phyloP scores from a whole-genome alignment of 2,888 invertebrate species.

The Meloe dianella region DNA sequence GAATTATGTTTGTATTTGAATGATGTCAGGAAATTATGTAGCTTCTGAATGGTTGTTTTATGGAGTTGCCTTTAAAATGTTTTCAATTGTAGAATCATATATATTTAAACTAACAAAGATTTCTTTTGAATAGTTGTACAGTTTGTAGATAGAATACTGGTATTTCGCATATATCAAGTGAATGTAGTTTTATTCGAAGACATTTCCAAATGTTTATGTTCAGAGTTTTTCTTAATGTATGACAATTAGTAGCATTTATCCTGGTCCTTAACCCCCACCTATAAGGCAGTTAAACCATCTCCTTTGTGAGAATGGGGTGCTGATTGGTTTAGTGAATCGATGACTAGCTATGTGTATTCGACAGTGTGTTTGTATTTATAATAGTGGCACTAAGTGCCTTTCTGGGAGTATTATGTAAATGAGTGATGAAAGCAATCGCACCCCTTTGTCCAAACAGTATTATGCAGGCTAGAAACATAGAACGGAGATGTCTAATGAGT shows the following conservation, averaged over 20 bases:
- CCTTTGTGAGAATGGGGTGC: conserved; percentile 22
- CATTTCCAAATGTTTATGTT: conserved; percentile 29
- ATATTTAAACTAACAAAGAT: conserved; percentile 44
- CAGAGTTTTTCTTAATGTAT: conserved; percentile 17
- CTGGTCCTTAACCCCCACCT: conserved; percentile 13
- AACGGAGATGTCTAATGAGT: conserved; percentile 56
- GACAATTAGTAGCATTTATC: conserved; percentile 17
- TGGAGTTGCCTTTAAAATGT: conserved; percentile 43
- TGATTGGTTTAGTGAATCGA: conserved; percentile 46
- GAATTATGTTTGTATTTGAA: neutral
- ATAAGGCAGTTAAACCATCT: neutral
- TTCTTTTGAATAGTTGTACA: conserved; percentile 40
- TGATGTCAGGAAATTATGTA: conserved; percentile 27
- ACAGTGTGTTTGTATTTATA: conserved; percentile 51
- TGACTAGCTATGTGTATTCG: conserved; percentile 42
- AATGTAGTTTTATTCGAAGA: conserved; percentile 32
- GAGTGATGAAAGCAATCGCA: conserved; percentile 52
- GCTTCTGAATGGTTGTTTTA: conserved; percentile 43
- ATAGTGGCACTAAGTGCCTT: conserved; percentile 53
- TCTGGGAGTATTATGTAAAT: conserved; percentile 56
- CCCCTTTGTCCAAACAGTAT: conserved; percentile 58
- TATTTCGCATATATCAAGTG: conserved; percentile 43
- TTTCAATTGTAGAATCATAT: conserved; percentile 45
- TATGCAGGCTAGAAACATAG: conserved; percentile 50
- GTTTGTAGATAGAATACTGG: conserved; percentile 36